Percentiles rank a stretch among this genome's conserved stretches.
Evolutionary conservation across 2,797 vertebrate genomes (phyloP).

Genomic region (Lepus oiostolus): DNA sequence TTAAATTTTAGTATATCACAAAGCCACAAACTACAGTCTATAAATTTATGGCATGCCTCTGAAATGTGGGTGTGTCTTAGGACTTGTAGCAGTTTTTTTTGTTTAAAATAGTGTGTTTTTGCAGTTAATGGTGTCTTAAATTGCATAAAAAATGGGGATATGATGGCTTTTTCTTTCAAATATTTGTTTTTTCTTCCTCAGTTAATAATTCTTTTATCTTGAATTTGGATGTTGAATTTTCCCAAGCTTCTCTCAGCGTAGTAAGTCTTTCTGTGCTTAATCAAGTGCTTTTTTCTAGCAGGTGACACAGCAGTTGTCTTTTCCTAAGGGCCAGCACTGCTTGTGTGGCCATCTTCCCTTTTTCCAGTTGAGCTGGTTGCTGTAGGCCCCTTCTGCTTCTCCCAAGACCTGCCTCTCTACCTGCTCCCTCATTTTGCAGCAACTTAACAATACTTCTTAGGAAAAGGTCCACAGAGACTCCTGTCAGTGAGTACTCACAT

Average conservation of each 20-base stretch:
- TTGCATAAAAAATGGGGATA: background rate
- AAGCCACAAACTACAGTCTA: background rate
- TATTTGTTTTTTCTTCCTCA: background rate
- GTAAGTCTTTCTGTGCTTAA: background rate
- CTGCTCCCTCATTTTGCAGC: background rate
- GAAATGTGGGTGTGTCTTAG: background rate
- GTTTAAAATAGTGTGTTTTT: background rate
- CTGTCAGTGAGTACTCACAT: background rate
- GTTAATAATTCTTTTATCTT: background rate
- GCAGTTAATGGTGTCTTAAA: background rate
- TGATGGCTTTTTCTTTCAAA: background rate
- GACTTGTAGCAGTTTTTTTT: background rate
- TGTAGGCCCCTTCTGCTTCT: background rate
- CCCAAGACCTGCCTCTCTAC: background rate
- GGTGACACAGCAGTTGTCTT: background rate
- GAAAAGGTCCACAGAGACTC: background rate
- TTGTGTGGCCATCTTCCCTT: background rate
- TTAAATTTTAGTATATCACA: background rate
- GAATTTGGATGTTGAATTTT: background rate
- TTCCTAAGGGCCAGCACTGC: background rate
- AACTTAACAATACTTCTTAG: background rate
- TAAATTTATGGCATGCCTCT: background rate
- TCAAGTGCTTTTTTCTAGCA: background rate
- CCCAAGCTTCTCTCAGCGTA: background rate
- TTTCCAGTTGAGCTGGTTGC: background rate